Conservation (phyloP, 2,113 vertebrate species). For the Bubo bubo region DNA sequence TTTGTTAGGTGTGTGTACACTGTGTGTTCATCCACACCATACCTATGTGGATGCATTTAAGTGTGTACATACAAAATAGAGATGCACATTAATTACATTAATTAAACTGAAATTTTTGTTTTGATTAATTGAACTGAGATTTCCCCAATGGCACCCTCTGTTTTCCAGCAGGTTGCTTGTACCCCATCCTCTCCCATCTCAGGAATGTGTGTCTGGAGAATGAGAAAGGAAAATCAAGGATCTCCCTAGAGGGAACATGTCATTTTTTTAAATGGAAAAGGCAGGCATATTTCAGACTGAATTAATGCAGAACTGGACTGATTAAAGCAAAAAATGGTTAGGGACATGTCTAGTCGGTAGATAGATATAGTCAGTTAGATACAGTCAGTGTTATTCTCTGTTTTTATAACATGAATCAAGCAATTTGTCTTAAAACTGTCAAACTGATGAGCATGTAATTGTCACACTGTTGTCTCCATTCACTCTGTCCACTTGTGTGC, state of each 20-base stretch:
- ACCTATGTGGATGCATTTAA: not conserved
- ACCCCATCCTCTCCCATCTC: not conserved
- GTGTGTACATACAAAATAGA: not conserved
- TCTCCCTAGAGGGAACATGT: not conserved
- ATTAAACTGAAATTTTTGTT: not conserved
- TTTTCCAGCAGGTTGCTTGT: not conserved
- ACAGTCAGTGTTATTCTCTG: not conserved
- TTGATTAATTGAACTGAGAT: not conserved
- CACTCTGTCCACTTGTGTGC: not conserved
- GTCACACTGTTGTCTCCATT: constrained; percentile 3
- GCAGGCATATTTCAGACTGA: not conserved
- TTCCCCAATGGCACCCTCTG: not conserved
- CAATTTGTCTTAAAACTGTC: constrained; percentile 28
- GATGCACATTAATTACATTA: not conserved
- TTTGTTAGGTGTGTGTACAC: not conserved
- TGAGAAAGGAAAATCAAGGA: not conserved
- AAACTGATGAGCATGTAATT: constrained; percentile 49
- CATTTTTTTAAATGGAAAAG: not conserved
- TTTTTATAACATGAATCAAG: not conserved
- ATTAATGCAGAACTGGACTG: not conserved
- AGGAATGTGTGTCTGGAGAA: not conserved
- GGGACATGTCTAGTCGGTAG: not conserved
- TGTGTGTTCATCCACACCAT: not conserved
- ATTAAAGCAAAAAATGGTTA: not conserved
- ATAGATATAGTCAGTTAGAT: not conserved